A percentile compares a stretch with the other conserved stretches of the same genome.
Conservation (phyloP, 2,888 invertebrate genomes). For the Trachelus stipa region DNA sequence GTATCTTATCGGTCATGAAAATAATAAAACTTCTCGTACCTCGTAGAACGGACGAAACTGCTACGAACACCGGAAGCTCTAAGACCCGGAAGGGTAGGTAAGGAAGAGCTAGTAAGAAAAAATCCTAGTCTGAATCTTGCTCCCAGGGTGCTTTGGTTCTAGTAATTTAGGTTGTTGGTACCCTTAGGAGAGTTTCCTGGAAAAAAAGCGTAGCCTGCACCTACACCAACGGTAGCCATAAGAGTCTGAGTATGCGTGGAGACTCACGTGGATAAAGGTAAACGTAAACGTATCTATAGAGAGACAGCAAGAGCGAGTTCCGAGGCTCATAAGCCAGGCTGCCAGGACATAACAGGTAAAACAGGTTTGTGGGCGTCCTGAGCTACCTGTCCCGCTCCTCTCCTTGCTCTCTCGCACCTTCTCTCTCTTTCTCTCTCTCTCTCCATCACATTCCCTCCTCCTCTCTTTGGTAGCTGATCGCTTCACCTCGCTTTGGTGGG, state of each 20-base stretch:
- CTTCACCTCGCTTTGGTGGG: background rate
- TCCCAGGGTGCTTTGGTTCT: background rate
- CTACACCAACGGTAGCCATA: background rate
- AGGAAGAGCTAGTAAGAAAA: background rate
- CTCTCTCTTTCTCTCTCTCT: slow-evolving; percentile 13
- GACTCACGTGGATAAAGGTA: background rate
- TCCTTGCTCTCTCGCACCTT: slow-evolving; percentile 24
- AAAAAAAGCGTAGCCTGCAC: background rate
- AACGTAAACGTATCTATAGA: background rate
- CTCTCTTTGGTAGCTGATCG: background rate
- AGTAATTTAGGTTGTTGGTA: background rate
- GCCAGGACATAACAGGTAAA: slow-evolving; percentile 57
- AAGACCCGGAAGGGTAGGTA: background rate
- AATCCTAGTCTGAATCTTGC: background rate
- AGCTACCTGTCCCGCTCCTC: slow-evolving; percentile 55
- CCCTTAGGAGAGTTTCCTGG: background rate
- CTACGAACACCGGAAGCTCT: background rate
- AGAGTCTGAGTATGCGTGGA: background rate
- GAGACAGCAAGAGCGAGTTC: slow-evolving; percentile 17
- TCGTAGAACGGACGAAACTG: background rate
- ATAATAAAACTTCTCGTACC: background rate
- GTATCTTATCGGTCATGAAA: background rate
- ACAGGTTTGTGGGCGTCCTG: slow-evolving; percentile 61
- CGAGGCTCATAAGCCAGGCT: slow-evolving; percentile 34
- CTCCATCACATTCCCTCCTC: background rate